Evolutionary conservation across 2,888 invertebrate genomes (phyloP), one percentile per base, ranked within the genome.

Genomic region (Noctua janthe): DNA sequence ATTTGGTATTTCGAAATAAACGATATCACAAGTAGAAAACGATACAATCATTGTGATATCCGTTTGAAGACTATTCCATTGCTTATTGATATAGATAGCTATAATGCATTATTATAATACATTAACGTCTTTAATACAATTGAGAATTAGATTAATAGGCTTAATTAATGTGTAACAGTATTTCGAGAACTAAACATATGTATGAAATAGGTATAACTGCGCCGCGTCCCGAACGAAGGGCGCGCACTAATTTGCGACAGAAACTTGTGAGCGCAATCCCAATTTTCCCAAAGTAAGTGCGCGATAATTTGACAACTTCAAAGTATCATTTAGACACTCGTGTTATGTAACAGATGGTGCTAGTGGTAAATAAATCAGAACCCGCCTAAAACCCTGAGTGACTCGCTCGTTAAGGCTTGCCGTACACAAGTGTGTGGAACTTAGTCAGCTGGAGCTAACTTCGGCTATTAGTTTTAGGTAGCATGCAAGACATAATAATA

Each of bases 261-360:
- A 88, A 90, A 89, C 85, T 88, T 88, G 74, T 29, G 72, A 87
- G 66, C 86, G 78, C 88, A 80, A 90, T 90, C 89, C 90, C 91
- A 91, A 92, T 92, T 91, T 92, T 91, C 87, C 87, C 90, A 85
- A 90, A 92, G 92, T 91, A 92, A 93, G 92, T 93, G 92, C 90
- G 92, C 94, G 95, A 93, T 95, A 96, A 96, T 96, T 95, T 94
- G 95, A 94, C 94, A 95, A 95, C 93, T 95, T 96, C 94, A 95
- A 96, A 96, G 93, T 96, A 94, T 95, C 94, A 94, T 96, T 96
- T 94, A 94, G 92, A 91, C 89, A 92, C 92, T 92, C 88, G 92
- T 94, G 93, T 95, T 93, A 92, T 89, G 92, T 90, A 94, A 92
- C 96, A 95, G 95, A 95, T 95, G 96, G 92, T 92, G 90, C 92